A percentile compares a stretch with the other conserved stretches of the same genome.
Conservation (phyloP, 2,113 vertebrate genomes). For the Chrysochloris asiatica region DNA sequence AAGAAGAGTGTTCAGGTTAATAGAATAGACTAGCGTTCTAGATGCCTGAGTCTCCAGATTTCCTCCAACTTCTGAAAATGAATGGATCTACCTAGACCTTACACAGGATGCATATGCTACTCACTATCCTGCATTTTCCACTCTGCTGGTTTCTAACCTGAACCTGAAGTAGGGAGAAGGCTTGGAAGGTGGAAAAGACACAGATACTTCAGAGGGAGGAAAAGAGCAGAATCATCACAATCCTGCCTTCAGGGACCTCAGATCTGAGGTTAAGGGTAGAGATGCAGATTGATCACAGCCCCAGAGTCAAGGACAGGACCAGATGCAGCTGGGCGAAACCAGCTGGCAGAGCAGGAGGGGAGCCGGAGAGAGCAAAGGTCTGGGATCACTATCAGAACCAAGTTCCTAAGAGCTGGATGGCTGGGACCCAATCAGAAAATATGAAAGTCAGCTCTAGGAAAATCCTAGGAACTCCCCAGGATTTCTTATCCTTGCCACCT, state of each 20-base stretch:
- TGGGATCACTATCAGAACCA: background rate
- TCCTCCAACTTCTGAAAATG: background rate
- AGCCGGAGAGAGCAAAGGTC: background rate
- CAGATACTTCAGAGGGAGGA: background rate
- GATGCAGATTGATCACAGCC: background rate
- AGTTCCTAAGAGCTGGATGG: background rate
- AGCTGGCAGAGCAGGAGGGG: background rate
- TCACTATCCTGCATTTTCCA: background rate
- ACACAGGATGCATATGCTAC: background rate
- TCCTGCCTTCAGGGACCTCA: background rate
- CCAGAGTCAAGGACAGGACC: background rate
- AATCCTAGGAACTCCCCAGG: background rate
- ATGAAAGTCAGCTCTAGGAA: too few relatives aligned
- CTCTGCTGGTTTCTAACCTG: background rate
- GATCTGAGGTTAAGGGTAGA: background rate
- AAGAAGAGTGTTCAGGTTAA: background rate
- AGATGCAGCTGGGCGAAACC: background rate
- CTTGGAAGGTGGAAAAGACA: slow-evolving; percentile 5
- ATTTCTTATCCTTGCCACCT: slow-evolving; percentile 17
- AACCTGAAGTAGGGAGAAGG: background rate
- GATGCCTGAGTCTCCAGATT: background rate
- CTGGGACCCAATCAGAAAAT: background rate
- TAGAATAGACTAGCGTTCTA: background rate
- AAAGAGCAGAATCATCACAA: background rate
- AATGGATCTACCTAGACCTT: background rate